Evolutionary conservation across 2,888 invertebrate genomes (phyloP), one percentile per base, ranked within the genome.

Genomic region (Cremastinae sp.): DNA sequence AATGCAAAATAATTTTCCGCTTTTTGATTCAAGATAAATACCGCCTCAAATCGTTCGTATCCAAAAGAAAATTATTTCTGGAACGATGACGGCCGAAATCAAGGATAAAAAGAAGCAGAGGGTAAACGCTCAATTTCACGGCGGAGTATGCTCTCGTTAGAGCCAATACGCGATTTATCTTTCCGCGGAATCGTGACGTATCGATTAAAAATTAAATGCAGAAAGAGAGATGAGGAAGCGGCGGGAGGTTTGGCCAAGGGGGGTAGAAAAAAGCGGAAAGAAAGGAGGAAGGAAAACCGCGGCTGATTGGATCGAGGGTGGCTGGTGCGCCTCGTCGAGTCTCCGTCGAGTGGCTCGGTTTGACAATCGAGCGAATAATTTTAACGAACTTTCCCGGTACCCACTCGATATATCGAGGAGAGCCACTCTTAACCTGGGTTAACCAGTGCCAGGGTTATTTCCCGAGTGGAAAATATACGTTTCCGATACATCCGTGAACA

Each of bases 281-380:
- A 22, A 22, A 7, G 16, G 35, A 35, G 35, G 35, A 12, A 55
- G 35, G 16, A 28, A 43, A 43, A 16, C 59, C 22, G 43, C 22
- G 16, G 43, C 59, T 43, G 59, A 59, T 59, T 59, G 59, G 59
- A 8, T 59, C 47, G 59, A 8, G 12, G 37, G 16, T 39, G 14
- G 37, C 9, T 37, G 28, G 28, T 28, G 28, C 5, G 28, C 28
- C 28, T 28, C 28, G 28, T 37, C 22, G 22, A 64, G 62, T 39
- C 49, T 9, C 37, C 9, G n/a, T 12, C 8, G 64, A 64, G 53
- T 22, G 35, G 16, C 28, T 43, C 10, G 56, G 12, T 56, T 47
- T 51, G 55, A 51, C 72, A 73, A 68, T 59, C 72, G 76, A 75
- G 75, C 72, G 79, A 81, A 79, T 80, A 79, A 81, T 80, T 82